Evolutionary conservation across 2,888 invertebrate species (phyloP), one percentile per base, ranked within the genome.

Genomic region (Cephus pulcher): DNA sequence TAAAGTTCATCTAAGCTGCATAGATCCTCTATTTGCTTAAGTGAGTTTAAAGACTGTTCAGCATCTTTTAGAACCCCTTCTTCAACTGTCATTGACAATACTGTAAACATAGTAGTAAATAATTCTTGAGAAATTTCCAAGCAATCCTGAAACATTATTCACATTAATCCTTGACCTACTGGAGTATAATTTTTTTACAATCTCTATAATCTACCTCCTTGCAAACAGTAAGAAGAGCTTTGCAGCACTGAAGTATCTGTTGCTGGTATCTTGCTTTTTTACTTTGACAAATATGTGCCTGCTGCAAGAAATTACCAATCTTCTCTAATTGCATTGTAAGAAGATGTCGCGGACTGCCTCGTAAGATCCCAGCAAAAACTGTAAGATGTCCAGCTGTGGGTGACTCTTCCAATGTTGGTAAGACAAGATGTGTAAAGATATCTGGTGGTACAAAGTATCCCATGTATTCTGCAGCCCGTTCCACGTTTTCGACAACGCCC

Each of bases 401-500:
- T 37, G 89, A 91, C 76, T 93, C 93, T 82, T 95, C 94, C 77
- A 95, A 91, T 4, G 94, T 94, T 0, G 95, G 93, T 78, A 95
- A 92, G n/a, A 96, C 89, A 4, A 96, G 91, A 71, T 94, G 94
- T 91, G 94, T 95, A 94, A 95, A 96, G 0, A 94, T 93, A 33
- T 93, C 92, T 0, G 95, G 94, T 0, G 93, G 92, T 74, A 97
- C 95, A 92, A 97, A 97, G 87, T 95, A 95, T 15, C 96, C 97
- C 82, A 97, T 93, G 75, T 96, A 92, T 88, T 95, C 94, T 0
- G 96, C 94, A 3, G 96, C 94, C 75, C 93, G 93, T 87, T 95
- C 93, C 69, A 96, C 94, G 87, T 94, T 94, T 88, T 93, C 93
- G 1, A 93, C 90, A 30, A 95, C 94, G 82, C 94, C 92, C 12